Conservation (phyloP, 1,140 invertebrate species). For the Caenorhabditis remanei region DNA sequence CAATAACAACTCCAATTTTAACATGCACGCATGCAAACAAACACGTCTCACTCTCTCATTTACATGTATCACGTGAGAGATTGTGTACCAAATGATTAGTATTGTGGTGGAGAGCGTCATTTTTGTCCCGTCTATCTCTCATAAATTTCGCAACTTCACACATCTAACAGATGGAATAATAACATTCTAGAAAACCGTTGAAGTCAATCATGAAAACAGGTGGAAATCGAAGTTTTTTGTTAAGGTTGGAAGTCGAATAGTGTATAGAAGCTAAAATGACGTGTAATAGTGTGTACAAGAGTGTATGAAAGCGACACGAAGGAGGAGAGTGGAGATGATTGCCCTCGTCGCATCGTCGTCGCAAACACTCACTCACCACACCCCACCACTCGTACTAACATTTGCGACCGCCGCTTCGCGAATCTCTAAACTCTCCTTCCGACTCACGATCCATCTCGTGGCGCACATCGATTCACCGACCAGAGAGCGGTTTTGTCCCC, state of each 20-base stretch:
- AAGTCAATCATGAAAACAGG: constrained; percentile 8
- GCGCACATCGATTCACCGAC: constrained; percentile 18
- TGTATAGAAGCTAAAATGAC: not conserved
- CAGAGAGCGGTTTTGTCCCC: not conserved
- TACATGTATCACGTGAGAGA: constrained; percentile 38
- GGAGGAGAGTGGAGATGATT: not conserved
- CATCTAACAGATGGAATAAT: not conserved
- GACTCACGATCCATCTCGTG: not conserved
- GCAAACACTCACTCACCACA: constrained; percentile 50
- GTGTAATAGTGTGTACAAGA: constrained; percentile 3
- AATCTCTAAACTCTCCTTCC: constrained; percentile 1
- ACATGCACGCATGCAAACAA: not conserved
- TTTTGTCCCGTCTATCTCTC: not conserved
- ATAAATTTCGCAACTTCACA: not conserved
- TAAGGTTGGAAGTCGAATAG: not conserved
- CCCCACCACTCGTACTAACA: constrained; percentile 41
- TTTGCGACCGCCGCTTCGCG: not conserved
- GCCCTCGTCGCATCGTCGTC: not conserved
- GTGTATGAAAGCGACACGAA: constrained; percentile 6
- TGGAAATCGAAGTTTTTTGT: not conserved
- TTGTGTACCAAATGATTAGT: constrained; percentile 6
- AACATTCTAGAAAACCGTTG: not conserved
- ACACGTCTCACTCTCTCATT: not conserved
- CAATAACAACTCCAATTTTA: not conserved
- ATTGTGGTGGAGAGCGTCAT: not conserved